Percentiles rank a stretch among this genome's conserved stretches.
These are phyloP conservation scores for Marronus borbonicus DNA, from an alignment of 2,888 invertebrate species.

Conservation along the genomic window DNA sequence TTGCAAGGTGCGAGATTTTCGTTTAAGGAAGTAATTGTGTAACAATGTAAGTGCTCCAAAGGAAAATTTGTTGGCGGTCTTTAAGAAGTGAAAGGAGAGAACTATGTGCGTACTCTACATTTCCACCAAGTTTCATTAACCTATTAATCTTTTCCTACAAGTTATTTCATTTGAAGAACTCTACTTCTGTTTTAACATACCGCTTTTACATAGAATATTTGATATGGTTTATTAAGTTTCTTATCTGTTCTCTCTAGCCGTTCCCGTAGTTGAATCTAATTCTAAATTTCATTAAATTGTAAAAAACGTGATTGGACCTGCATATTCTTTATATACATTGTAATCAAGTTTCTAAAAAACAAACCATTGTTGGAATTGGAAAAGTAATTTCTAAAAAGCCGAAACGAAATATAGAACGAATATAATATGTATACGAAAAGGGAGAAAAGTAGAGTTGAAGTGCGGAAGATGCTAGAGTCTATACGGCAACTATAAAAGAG, in stretches of 20 bases:
- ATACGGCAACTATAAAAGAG: background rate
- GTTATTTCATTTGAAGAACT: background rate
- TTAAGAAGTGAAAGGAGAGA: background rate
- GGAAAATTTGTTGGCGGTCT: too few relatives aligned
- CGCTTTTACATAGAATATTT: too few relatives aligned
- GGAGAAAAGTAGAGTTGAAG: background rate
- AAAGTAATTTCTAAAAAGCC: background rate
- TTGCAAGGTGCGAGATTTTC: too few relatives aligned
- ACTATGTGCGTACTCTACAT: background rate
- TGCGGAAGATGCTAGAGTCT: conserved; percentile 1
- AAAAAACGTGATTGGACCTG: too few relatives aligned
- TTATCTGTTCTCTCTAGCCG: too few relatives aligned
- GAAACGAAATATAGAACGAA: background rate
- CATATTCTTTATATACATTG: background rate
- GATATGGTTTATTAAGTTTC: too few relatives aligned
- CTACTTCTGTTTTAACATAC: too few relatives aligned
- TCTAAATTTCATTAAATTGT: too few relatives aligned
- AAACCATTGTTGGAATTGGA: background rate
- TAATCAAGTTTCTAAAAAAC: background rate
- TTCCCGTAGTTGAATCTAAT: too few relatives aligned
- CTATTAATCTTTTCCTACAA: background rate
- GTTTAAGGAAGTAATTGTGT: too few relatives aligned
- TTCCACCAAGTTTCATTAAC: background rate
- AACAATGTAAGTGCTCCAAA: too few relatives aligned
- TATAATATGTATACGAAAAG: background rate